Base-by-base conservation (phyloP, 2,113 vertebrate species). In the Ceratotherium simum region DNA sequence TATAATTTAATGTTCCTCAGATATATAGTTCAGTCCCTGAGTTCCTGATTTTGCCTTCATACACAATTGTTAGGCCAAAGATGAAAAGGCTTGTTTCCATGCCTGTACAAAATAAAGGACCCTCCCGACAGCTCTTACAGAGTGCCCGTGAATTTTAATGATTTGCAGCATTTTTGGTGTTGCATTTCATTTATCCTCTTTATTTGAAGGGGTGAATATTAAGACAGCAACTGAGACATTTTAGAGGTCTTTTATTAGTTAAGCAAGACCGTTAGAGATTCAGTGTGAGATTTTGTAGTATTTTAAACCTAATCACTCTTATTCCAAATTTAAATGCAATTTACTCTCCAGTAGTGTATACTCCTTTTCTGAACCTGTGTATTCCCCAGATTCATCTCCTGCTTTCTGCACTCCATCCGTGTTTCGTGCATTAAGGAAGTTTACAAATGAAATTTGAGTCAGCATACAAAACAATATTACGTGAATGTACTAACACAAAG, bases 391-490 rank as follows among this genome's bases (percentile, higher is more conserved):
- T 70, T 89, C 27, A 42, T 94, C 8, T 79, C 29, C 84, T 93
- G 6, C 25, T 84, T 70, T 90, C 76, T 72, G 3, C 2, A 54
- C 2, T 60, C 48, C 94, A 11, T 17, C 10, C 8, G 2, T 91
- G 33, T 62, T 82, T 42, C 29, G 8, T 92, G 23, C 20, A 64
- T 84, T 69, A 33, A 76, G 25, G 4, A 84, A 83, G 4, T 82
- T 95, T 94, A 78, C 58, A 79, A 60, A 70, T 94, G 80, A 76
- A 91, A 75, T 78, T 83, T 78, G 48, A 96, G 84, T 89, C 92
- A 90, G 36, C 64, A 23, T 73, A 36, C 11, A 56, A 90, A 96
- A 78, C 29, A 89, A 39, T 92, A 58, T 65, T 78, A 79, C 2
- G 1, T 78, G 69, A 91, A 54, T 88, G 48, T 82, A 29, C 39